phyloP scores from a whole-genome alignment of 2,888 invertebrate species.

The Acanthosepion lycidas region DNA sequence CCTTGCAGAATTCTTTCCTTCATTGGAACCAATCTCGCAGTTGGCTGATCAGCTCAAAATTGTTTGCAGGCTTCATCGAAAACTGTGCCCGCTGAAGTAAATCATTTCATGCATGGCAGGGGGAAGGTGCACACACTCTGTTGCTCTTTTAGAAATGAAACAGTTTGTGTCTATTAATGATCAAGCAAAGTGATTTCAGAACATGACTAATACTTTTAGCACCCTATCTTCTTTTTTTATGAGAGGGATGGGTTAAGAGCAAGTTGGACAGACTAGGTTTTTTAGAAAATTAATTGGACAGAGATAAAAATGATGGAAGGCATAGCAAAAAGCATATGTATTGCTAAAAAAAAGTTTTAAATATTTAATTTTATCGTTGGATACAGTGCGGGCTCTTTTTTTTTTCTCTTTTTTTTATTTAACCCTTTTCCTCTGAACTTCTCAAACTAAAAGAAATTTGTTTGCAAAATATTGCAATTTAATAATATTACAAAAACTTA shows the following conservation, averaged over 20 bases:
- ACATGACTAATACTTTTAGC: conserved; percentile 16
- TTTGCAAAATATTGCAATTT: not conserved
- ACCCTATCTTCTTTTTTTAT: not conserved
- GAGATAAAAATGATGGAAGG: not conserved
- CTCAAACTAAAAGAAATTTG: not conserved
- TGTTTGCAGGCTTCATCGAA: not conserved
- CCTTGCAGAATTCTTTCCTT: not conserved
- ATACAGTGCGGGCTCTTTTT: not conserved
- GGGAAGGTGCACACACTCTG: not conserved
- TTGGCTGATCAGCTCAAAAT: not conserved
- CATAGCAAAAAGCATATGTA: not conserved
- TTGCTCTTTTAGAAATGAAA: not conserved
- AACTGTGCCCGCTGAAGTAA: not conserved
- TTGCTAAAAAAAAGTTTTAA: not conserved
- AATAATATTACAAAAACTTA: no score
- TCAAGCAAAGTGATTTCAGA: not conserved
- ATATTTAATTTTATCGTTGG: not conserved
- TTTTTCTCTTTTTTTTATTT: not conserved
- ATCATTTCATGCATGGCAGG: not conserved
- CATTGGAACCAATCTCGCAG: not conserved
- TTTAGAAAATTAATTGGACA: conserved; percentile 2
- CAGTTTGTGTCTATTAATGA: not conserved
- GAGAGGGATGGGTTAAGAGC: not conserved
- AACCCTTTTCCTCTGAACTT: not conserved
- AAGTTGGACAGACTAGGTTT: not conserved